Base-by-base conservation (phyloP, 2,797 vertebrate genomes). In the Sphenopsis melanotis region DNA sequence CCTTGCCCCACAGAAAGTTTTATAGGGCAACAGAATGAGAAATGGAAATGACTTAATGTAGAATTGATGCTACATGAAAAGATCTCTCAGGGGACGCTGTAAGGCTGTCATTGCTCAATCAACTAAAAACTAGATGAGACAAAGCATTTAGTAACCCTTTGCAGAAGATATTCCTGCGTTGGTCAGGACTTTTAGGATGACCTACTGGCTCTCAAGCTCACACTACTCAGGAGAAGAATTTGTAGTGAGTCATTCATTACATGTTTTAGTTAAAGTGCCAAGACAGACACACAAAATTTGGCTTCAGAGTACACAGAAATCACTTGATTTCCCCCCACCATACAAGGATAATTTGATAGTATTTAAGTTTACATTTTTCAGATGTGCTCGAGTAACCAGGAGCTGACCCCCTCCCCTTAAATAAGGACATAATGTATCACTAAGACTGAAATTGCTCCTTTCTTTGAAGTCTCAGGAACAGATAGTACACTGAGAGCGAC, bases 21-120 rank as follows among this genome's bases (percentile, higher is more conserved):
- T 93, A 92, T 83, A 95, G 80, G 87, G 83, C 77, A 94, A 79
- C 63, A 90, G 70, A 92, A 97, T 89, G 83, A 94, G 91, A 96
- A 96, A 83, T 42, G 89, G 91, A 91, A 96, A 94, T 86, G 29
- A 63, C 57, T 93, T 91, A 76, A 91, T 83, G 82, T 83, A 41
- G 59, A 95, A 91, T 83, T 92, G 92, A 94, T 94, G 87, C 72
- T 95, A 96, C 76, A 26, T 95, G 84, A 94, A 94, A 91, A 96
- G 94, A 49, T 87, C 23, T 95, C 87, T 92, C 79, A 89, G 61
- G 82, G 87, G 84, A 94, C 76, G 66, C 30, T 42, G 27, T 91
- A 88, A 92, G 84, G 66, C 82, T 94, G 85, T 95, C 92, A 92
- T 91, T 95, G 84, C 66, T 63, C 49, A 34, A 90, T 90, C 89